Base-by-base conservation (phyloP, 2,888 invertebrate species). In the Acleris laterana region DNA sequence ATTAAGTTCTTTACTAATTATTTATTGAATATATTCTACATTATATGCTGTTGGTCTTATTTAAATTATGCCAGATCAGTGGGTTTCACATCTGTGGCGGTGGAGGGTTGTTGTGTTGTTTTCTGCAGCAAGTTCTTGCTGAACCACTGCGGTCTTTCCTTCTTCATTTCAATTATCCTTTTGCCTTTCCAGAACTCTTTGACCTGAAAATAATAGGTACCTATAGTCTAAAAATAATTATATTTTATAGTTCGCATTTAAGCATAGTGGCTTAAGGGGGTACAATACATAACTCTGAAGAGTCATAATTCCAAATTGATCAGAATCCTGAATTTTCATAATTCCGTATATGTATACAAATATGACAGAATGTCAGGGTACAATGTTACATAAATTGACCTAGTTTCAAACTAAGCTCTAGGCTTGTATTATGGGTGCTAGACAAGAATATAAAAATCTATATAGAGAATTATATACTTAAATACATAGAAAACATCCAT, bases 61-160 rank as follows among this genome's bases (percentile, higher is more conserved):
- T 53, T 42, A 44, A 49, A 69, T 84, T 94, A 96, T 68, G 95
- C 96, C 77, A 96, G 89, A 75, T 96, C 94, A 52, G 94, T 94
- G 44, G 96, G 96, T 83, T 96, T 96, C 0, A 96, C 94, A 85
- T 96, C 96, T 71, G 94, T 95, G n/a, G 95, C 94, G 44, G 94
- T 91, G 0, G 96, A 94, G 49, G 95, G 94, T 71, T 95, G 94
- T 74, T 96, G 95, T 19, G 97, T 96, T 0, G 96, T 94, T 80
- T 95, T 95, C 80, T 98, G 96, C 20, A 98, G 87, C 58, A 98
- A 93, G 88, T 98, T 97, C 77, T 95, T 95, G 72, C 96, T 95
- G 80, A 98, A 99, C 98, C 98, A 99, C 49, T 94, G 88, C 5
- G 98, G 98, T 70, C 98, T 94, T 64, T 96, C 94, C 82, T 97